Conservation (phyloP, 2,113 vertebrate species). For the Syngnathus floridae region DNA sequence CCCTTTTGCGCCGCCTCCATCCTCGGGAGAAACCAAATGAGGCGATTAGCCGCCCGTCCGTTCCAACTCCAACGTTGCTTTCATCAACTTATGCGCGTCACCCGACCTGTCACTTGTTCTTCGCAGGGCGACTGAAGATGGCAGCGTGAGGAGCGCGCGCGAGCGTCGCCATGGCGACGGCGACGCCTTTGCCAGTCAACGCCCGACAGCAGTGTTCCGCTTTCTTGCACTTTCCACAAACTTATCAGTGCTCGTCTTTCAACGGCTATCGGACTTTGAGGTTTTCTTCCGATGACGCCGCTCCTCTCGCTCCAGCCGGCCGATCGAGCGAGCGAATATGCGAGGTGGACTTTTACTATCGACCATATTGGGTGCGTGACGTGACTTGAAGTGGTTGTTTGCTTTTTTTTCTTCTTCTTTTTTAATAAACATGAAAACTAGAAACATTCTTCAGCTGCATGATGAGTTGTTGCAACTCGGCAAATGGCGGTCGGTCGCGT, state of each 20-base stretch:
- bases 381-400: neutral
- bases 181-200: no score
- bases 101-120: neutral
- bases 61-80: no score
- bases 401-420: neutral
- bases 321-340: no score
- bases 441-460: neutral
- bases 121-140: conserved; percentile 70
- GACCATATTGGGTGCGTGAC: neutral
- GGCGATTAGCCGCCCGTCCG: no score
- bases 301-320: neutral
- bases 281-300: neutral
- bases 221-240: neutral
- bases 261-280: no score
- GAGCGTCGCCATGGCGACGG: neutral
- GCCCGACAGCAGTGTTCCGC: neutral
- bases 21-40: no score
- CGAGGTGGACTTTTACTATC: no score
- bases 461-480: neutral
- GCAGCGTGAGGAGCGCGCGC: conserved; percentile 43
- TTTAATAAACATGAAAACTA: neutral
- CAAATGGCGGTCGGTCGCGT: no score
- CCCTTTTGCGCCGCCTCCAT: no score
- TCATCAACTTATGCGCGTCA: neutral
- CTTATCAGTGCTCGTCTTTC: neutral